Percentiles rank a stretch among this genome's conserved stretches.
Evolutionary conservation across 1,140 invertebrate genomes (phyloP).

Genomic region (Aphidius gifuensis): DNA sequence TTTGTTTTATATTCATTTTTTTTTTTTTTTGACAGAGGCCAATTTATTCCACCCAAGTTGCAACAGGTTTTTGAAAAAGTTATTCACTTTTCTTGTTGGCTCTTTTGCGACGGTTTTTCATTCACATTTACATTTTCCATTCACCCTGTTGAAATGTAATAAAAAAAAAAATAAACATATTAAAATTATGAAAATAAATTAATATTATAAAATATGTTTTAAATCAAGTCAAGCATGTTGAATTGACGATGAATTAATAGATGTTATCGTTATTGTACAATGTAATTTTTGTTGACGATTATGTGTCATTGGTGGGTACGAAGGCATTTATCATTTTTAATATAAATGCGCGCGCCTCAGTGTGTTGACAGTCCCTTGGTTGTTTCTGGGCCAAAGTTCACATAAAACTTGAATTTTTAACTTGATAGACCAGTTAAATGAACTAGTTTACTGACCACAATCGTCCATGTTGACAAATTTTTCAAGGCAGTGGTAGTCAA

Average conservation of each 20-base stretch:
- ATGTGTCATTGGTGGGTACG: conserved; percentile 44
- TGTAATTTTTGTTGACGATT: conserved; percentile 53
- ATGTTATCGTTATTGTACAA: conserved; percentile 40
- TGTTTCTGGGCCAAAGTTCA: conserved; percentile 50
- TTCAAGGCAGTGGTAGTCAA: conserved; percentile 45
- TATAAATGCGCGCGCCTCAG: conserved; percentile 41
- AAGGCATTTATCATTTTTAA: conserved; percentile 49
- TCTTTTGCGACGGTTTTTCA: not conserved
- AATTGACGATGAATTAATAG: conserved; percentile 20
- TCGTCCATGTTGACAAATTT: conserved; percentile 55
- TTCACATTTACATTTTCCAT: not conserved
- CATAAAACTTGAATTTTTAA: conserved; percentile 35
- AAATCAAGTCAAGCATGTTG: not conserved
- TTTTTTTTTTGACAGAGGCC: conserved; percentile 1
- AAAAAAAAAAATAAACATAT: not conserved
- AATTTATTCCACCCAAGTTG: conserved; percentile 15
- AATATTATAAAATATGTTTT: too few species aligned
- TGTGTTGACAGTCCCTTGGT: conserved; percentile 53
- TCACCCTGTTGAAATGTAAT: not conserved
- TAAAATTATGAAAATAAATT: not conserved
- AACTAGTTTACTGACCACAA: conserved; percentile 45
- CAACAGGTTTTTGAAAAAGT: conserved; percentile 21
- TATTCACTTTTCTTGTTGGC: not conserved
- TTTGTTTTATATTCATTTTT: conserved; percentile 5
- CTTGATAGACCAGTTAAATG: conserved; percentile 38